Base-by-base conservation (phyloP, 1,140 invertebrate genomes). In the Gonioctena quinquepunctata region DNA sequence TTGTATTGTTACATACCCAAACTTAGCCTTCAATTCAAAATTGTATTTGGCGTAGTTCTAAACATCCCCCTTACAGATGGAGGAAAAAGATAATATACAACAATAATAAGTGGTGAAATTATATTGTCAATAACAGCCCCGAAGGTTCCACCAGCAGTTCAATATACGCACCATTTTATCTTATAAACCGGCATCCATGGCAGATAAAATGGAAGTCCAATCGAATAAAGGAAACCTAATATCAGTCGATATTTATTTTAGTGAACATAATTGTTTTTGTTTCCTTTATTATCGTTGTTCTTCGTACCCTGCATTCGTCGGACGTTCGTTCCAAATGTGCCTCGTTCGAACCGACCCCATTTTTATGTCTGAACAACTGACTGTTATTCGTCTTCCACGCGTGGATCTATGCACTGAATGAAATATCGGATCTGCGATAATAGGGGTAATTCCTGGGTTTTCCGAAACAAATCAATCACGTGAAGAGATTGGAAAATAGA, bases 181-280 rank as follows among this genome's bases (percentile, higher is more conserved):
- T 42, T 42, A 42, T 42, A 13, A 42, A 42, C 2, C 33, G 33
- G 33, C 33, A 13, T 13, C 33, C 33, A n/a, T 11, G 16, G 33
- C 16, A 11, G 33, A 42, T 42, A 42, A 42, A 42, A n/a, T 42
- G 33, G 33, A 42, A 42, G 33, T 1, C 33, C 11, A 42, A 42
- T 42, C 33, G 33, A 13, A 42, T 42, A 42, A 26, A 59, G 56
- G 56, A 25, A 59, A 23, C 16, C 56, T 59, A 59, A 59, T 59
- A 59, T 25, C 56, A 59, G 21, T 26, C n/a, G 21, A 59, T 59
- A 59, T 59, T 59, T 59, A 59, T 59, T 59, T 59, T 59, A 59
- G 21, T 59, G 23, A 59, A 59, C 21, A 22, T 59, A 59, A 59
- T 59, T 59, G 56, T 59, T 59, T 59, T 59, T 59, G 56, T 59